Evolutionary conservation across 2,888 invertebrate genomes (phyloP).

Genomic region (Drosophila yooni): DNA sequence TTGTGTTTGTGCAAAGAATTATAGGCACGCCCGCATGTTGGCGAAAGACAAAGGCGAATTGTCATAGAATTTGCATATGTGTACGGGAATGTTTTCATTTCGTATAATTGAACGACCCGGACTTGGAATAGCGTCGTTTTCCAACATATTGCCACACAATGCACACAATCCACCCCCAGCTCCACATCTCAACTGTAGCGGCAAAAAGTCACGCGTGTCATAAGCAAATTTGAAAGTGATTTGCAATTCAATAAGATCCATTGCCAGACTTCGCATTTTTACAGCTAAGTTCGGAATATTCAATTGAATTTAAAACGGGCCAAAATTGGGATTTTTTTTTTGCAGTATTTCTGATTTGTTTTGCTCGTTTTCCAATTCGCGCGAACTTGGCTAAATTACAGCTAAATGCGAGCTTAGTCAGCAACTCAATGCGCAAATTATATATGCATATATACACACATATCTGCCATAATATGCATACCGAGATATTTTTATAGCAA

Average conservation of each 20-base stretch:
- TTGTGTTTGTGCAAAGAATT: conserved; percentile 8
- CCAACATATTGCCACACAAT: conserved; percentile 20
- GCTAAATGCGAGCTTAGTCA: conserved; percentile 66
- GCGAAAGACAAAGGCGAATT: conserved; percentile 41
- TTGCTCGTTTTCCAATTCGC: conserved; percentile 43
- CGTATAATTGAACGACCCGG: conserved; percentile 34
- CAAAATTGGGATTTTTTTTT: conserved; percentile 42
- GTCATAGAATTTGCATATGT: conserved; percentile 52
- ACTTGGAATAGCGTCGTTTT: conserved; percentile 15
- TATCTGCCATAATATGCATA: conserved; percentile 38
- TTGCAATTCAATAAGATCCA: conserved; percentile 65
- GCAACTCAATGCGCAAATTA: conserved; percentile 52
- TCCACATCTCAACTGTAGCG: neutral
- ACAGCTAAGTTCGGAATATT: conserved; percentile 46
- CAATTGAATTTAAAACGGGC: conserved; percentile 54
- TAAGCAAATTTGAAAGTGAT: conserved; percentile 50
- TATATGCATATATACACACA: conserved; percentile 25
- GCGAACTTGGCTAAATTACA: conserved; percentile 71
- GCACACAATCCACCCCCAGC: neutral
- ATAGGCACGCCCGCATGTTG: conserved; percentile 60
- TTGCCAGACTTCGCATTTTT: conserved; percentile 31
- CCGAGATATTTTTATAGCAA: conserved; percentile 17
- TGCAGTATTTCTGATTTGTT: neutral
- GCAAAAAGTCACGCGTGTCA: conserved; percentile 30
- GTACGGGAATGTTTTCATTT: conserved; percentile 36